Conservation (phyloP, 2,113 vertebrate genomes). For the Paramisgurnus dabryanus region DNA sequence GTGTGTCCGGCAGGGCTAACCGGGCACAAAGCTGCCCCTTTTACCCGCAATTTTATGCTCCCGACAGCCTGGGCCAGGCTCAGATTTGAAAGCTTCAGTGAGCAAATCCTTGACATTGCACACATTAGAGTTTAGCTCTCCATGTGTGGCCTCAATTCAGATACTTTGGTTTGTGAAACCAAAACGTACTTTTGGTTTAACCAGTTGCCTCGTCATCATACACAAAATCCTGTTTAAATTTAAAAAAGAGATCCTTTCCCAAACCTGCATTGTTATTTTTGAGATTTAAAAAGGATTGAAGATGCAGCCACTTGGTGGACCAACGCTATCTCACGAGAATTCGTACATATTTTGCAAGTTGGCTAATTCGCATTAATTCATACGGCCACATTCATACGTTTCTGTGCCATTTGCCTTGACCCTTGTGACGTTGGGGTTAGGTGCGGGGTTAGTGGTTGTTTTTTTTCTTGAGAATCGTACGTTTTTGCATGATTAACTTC, state of each 20-base stretch:
- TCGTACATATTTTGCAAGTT: too few species aligned
- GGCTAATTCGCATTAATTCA: too few species aligned
- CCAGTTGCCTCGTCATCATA: constrained; percentile 40
- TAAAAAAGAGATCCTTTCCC: neutral
- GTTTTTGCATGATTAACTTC: too few species aligned
- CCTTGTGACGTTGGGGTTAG: too few species aligned
- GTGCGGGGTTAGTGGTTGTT: too few species aligned
- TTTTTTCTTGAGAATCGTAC: too few species aligned
- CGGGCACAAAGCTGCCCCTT: constrained; percentile 48
- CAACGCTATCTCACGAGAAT: neutral
- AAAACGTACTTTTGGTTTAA: constrained; percentile 50
- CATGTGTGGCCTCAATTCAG: constrained; percentile 70
- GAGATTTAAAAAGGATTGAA: constrained; percentile 34
- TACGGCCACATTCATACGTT: too few species aligned
- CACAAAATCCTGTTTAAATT: constrained; percentile 47
- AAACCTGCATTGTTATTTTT: neutral
- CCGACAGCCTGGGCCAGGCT: constrained; percentile 48
- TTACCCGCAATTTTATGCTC: constrained; percentile 53
- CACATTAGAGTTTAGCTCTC: constrained; percentile 49
- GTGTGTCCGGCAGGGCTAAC: constrained; percentile 54
- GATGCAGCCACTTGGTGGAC: neutral
- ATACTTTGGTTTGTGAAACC: constrained; percentile 20
- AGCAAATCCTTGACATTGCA: constrained; percentile 70
- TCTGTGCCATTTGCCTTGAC: too few species aligned
- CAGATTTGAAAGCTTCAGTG: constrained; percentile 67